Conservation (phyloP, 2,888 invertebrate species). For the Zele albiditarsus region DNA sequence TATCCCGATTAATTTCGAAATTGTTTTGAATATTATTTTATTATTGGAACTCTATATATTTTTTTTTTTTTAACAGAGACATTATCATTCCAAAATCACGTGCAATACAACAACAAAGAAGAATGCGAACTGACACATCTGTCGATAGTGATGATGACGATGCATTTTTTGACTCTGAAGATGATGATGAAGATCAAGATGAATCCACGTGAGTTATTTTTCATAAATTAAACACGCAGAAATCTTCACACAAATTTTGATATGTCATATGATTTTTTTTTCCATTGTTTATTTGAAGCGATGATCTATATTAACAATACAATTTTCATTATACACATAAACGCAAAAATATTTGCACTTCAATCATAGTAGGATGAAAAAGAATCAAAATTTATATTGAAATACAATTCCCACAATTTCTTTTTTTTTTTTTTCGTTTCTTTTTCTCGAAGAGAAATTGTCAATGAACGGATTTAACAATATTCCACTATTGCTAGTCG, state of each 20-base stretch:
- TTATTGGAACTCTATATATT: background rate
- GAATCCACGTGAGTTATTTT: constrained; percentile 67
- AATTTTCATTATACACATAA: too few species aligned
- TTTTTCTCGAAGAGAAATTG: constrained; percentile 18
- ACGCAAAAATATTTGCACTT: too few species aligned
- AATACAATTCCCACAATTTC: too few species aligned
- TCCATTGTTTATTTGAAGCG: too few species aligned
- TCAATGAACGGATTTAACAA: constrained; percentile 19
- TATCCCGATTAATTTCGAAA: background rate
- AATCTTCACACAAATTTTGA: too few species aligned
- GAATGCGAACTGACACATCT: constrained; percentile 73
- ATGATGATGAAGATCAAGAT: constrained; percentile 80
- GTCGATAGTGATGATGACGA: constrained; percentile 78
- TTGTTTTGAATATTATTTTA: background rate
- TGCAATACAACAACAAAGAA: constrained; percentile 74
- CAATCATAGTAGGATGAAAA: too few species aligned
- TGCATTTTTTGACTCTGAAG: constrained; percentile 83
- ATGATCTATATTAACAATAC: too few species aligned
- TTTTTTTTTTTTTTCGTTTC: constrained; percentile 6
- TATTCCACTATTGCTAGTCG: background rate
- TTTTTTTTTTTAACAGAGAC: constrained; percentile 68
- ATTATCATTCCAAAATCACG: constrained; percentile 76
- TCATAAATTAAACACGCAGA: too few species aligned
- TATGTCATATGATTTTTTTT: too few species aligned
- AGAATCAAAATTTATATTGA: too few species aligned